phyloP scores from a whole-genome alignment of 2,797 vertebrate genomes.

The Cyclura pinguis region DNA sequence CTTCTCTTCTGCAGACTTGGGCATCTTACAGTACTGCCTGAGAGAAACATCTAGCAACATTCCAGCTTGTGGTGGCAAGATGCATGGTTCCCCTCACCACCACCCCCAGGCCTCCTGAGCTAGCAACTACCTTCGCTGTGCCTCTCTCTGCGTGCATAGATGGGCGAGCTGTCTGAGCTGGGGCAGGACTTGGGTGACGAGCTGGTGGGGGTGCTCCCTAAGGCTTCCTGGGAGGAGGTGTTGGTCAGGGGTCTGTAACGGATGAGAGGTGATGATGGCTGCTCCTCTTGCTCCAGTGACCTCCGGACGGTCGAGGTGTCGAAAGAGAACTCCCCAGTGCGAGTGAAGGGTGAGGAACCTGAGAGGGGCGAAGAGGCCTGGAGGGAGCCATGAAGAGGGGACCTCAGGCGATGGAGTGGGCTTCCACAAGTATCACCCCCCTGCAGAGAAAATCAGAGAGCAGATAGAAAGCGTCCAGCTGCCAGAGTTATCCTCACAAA shows the following conservation, averaged over 20 bases:
- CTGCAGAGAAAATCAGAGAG: slow-evolving; percentile 47
- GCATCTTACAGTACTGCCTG: no score
- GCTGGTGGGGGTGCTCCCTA: slow-evolving; percentile 77
- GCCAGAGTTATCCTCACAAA: not conserved
- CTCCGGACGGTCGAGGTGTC: slow-evolving; percentile 79
- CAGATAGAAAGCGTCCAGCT: not conserved
- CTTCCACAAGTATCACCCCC: slow-evolving; percentile 78
- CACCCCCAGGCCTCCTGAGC: not conserved
- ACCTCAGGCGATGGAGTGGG: slow-evolving; percentile 78
- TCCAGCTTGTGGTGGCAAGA: not conserved
- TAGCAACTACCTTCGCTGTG: slow-evolving; percentile 84
- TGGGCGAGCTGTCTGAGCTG: slow-evolving; percentile 85
- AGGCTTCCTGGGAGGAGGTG: slow-evolving; percentile 86
- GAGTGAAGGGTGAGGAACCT: slow-evolving; percentile 63
- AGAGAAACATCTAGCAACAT: not conserved
- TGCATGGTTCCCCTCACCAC: no score
- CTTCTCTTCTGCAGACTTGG: no score
- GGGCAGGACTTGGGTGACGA: slow-evolving; percentile 83
- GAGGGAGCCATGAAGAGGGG: slow-evolving; percentile 81
- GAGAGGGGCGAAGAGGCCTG: slow-evolving; percentile 76
- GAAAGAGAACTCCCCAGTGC: slow-evolving; percentile 82
- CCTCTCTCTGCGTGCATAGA: slow-evolving; percentile 82
- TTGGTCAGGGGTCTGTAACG: slow-evolving; percentile 88
- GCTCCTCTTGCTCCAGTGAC: slow-evolving; percentile 80
- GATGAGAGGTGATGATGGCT: slow-evolving; percentile 76